These are phyloP conservation scores for Chondrilla cf. caribensis DNA, from an alignment of 37 sponge, comb jelly and placozoan species.

Conservation along the genomic window DNA sequence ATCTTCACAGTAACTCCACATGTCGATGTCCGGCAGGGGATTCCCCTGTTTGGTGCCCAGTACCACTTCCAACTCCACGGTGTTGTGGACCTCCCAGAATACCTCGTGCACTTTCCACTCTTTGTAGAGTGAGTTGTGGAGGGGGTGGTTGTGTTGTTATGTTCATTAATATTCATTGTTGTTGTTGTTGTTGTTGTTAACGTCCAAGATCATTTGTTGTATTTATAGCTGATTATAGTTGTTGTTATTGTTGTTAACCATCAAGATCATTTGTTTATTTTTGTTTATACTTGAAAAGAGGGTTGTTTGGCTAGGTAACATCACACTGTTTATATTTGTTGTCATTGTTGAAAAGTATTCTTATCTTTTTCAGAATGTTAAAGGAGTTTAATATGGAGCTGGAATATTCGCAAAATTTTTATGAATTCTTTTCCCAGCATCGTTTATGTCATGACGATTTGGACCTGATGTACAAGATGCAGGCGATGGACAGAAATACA, in stretches of 20 bases:
- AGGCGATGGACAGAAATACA: constrained; percentile 58
- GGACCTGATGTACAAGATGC: constrained; percentile 71
- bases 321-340: neutral
- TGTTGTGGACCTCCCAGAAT: constrained; percentile 94
- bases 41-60: constrained; percentile 91
- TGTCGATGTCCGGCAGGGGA: constrained; percentile 3
- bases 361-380: constrained; percentile 64
- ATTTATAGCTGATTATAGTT: neutral
- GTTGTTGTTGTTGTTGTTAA: neutral
- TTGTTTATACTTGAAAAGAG: no score
- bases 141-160: neutral
- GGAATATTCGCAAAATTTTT: constrained; percentile 61
- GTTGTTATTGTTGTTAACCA: neutral
- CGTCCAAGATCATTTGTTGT: neutral
- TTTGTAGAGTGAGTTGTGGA: constrained; percentile 52
- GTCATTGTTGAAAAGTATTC: neutral
- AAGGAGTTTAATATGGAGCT: constrained; percentile 71
- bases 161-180: neutral
- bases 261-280: no score
- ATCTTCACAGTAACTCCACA: constrained; percentile 47
- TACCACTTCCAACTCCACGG: constrained; percentile 93
- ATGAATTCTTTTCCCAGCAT: constrained; percentile 73
- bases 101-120: constrained; percentile 91
- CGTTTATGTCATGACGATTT: constrained; percentile 37
- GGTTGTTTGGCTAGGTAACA: neutral